Evolutionary conservation across 2,888 invertebrate genomes (phyloP).

Genomic region (Mythimna ferrago): DNA sequence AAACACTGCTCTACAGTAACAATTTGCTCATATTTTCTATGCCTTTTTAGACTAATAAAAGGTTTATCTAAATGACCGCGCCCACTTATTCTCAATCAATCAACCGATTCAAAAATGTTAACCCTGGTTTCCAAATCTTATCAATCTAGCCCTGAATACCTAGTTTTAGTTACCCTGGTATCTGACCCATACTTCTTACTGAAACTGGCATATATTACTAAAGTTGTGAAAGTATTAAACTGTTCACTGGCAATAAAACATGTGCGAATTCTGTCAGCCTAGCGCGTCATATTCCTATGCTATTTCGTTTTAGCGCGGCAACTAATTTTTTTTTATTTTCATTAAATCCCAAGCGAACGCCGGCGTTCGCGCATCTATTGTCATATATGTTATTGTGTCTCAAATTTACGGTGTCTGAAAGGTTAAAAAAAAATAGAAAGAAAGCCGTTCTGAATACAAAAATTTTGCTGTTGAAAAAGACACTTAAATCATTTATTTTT

Average conservation of each 20-base stretch:
- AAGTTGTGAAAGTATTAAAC: neutral
- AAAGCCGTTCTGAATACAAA: no score
- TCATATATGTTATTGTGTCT: no score
- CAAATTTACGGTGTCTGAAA: no score
- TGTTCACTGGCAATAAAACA: neutral
- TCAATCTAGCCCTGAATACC: neutral
- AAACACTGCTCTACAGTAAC: no score
- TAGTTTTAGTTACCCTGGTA: neutral
- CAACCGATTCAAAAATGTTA: neutral
- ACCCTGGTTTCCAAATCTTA: neutral
- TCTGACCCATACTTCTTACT: constrained; percentile 1
- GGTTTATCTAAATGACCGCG: neutral
- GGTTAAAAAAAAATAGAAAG: no score
- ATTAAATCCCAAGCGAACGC: no score
- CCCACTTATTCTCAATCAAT: neutral
- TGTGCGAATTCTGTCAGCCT: neutral
- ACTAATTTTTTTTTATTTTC: no score
- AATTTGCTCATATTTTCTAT: no score
- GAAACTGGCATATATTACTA: neutral
- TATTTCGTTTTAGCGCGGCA: neutral
- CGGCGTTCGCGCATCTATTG: no score
- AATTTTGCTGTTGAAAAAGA: no score
- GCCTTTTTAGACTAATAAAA: neutral
- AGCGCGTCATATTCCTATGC: constrained; percentile 6
- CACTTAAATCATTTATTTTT: no score